phyloP scores from a whole-genome alignment of 2,888 invertebrate species.

The Dorcus parallelipipedus region DNA sequence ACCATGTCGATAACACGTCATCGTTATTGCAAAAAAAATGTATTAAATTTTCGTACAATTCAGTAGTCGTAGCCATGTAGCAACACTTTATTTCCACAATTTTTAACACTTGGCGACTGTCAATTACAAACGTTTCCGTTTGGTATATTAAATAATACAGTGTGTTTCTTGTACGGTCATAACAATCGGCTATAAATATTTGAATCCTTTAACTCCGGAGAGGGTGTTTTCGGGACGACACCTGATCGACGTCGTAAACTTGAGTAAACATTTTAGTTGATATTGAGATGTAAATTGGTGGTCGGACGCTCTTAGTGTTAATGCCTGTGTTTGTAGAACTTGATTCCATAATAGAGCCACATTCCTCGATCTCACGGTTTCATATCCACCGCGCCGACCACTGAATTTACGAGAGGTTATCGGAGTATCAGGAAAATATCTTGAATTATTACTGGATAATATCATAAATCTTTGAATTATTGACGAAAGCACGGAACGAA shows the following conservation, averaged over 20 bases:
- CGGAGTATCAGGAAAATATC: conserved; percentile 16
- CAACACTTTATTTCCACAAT: too few species aligned
- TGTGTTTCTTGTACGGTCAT: too few species aligned
- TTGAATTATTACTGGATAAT: conserved; percentile 12
- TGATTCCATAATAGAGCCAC: conserved; percentile 51
- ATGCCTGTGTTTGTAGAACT: conserved; percentile 50
- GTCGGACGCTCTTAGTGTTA: conserved; percentile 41
- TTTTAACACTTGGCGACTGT: too few species aligned
- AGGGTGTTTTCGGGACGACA: conserved; percentile 27
- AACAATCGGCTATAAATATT: too few species aligned
- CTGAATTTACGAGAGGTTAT: conserved; percentile 26
- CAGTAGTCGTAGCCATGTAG: too few species aligned
- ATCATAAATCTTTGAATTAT: too few species aligned
- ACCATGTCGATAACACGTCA: neutral
- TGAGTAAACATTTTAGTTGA: conserved; percentile 41
- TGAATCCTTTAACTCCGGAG: neutral
- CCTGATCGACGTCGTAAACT: conserved; percentile 39
- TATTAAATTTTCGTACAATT: too few species aligned
- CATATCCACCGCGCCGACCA: conserved; percentile 14
- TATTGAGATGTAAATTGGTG: conserved; percentile 50
- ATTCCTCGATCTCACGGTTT: conserved; percentile 37
- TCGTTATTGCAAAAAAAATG: too few species aligned
- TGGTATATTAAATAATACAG: too few species aligned
- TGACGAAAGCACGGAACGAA: too few species aligned
- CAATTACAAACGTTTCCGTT: too few species aligned